Percentiles rank a stretch among this genome's conserved stretches.
phyloP scores from a whole-genome alignment of 2,113 vertebrate species.

The Halcyon senegalensis region DNA sequence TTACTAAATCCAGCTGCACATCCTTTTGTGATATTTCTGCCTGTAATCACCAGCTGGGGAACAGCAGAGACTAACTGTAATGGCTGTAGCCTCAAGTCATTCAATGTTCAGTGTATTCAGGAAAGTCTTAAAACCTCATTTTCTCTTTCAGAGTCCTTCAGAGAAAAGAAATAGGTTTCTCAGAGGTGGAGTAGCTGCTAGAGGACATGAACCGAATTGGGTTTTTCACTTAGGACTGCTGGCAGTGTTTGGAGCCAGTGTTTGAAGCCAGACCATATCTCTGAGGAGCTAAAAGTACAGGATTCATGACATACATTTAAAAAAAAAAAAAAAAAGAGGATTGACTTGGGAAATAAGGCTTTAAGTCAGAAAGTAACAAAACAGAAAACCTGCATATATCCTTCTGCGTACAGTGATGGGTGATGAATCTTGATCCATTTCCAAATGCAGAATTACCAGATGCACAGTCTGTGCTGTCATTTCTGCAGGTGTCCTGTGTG shows the following conservation, averaged over 20 bases:
- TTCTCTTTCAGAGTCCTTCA: neutral
- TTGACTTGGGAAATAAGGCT: neutral
- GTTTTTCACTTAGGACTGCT: neutral
- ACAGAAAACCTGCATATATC: neutral
- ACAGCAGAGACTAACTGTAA: neutral
- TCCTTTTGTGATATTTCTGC: neutral
- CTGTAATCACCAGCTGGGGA: neutral
- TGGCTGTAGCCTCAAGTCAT: neutral
- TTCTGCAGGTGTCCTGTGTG: neutral
- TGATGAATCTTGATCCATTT: neutral
- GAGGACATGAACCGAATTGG: neutral
- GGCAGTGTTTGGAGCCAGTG: neutral
- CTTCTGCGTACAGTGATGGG: too few relatives aligned
- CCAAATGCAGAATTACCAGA: neutral
- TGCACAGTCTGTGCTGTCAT: neutral
- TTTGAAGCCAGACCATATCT: neutral
- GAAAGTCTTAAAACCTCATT: neutral
- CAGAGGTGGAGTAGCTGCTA: neutral
- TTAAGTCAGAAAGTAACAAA: neutral
- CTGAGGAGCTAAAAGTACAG: neutral
- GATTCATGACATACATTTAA: neutral
- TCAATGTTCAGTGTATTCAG: neutral
- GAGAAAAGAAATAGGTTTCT: neutral
- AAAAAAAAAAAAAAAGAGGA: neutral
- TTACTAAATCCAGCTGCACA: neutral